Conservation (phyloP, 2,888 invertebrate genomes). For the Drosophila nigricruria region DNA sequence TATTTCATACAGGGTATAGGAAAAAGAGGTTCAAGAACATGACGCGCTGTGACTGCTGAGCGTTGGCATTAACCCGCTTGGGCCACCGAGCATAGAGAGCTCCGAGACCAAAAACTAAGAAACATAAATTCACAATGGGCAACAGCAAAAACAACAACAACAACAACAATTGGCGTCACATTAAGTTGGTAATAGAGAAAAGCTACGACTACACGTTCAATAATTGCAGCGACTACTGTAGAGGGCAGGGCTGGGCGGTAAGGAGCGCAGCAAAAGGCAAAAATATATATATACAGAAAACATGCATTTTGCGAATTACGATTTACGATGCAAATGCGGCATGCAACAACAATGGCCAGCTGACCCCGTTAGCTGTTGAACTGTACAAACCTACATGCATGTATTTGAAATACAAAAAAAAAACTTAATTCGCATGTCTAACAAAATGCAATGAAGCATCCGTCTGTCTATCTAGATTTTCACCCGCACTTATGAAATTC, state of each 20-base stretch:
- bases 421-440: conserved; percentile 45
- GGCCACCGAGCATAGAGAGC: conserved; percentile 60
- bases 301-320: conserved; percentile 55
- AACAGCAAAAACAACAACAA: conserved; percentile 45
- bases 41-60: conserved; percentile 47
- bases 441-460: conserved; percentile 49
- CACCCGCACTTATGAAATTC: conserved; percentile 43
- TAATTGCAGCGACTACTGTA: conserved; percentile 50
- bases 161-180: conserved; percentile 40
- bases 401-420: conserved; percentile 9
- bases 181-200: conserved; percentile 54
- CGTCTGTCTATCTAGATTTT: conserved; percentile 27
- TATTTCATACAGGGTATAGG: background rate
- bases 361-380: conserved; percentile 79
- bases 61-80: conserved; percentile 73
- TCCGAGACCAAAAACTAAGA: conserved; percentile 27
- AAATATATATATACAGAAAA: conserved; percentile 42
- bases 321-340: conserved; percentile 68
- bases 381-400: conserved; percentile 55
- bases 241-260: background rate
- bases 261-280: conserved; percentile 41
- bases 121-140: conserved; percentile 60
- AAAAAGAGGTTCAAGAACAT: conserved; percentile 71
- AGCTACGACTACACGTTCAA: conserved; percentile 45
- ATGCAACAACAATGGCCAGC: conserved; percentile 68